Conservation (phyloP, 2,113 vertebrate species). For the Mola mola region DNA sequence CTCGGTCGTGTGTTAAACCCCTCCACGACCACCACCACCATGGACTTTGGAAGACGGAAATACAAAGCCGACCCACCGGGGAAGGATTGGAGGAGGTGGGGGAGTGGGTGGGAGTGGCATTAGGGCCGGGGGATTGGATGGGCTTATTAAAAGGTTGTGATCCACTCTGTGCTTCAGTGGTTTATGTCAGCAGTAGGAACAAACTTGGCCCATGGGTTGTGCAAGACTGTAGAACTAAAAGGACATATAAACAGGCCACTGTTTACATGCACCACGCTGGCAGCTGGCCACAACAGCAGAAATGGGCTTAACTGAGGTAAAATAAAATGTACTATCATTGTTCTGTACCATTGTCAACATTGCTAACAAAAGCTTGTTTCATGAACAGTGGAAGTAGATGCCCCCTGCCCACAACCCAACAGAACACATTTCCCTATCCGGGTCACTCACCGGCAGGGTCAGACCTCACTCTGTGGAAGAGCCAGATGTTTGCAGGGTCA, state of each 20-base stretch:
- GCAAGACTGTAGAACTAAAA: slow-evolving; percentile 8
- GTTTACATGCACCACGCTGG: not conserved
- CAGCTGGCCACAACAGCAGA: not conserved
- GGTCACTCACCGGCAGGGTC: too few species aligned
- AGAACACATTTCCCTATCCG: too few species aligned
- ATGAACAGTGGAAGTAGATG: not conserved
- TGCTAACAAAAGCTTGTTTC: not conserved
- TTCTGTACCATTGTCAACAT: too few species aligned
- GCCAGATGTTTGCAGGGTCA: too few species aligned
- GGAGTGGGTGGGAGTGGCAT: slow-evolving; percentile 18
- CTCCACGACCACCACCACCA: slow-evolving; percentile 56
- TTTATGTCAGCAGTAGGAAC: slow-evolving; percentile 50
- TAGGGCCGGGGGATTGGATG: slow-evolving; percentile 26
- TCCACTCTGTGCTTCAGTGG: slow-evolving; percentile 63
- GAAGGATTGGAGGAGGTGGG: slow-evolving; percentile 33
- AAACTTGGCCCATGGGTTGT: slow-evolving; percentile 75
- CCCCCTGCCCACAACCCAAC: too few species aligned
- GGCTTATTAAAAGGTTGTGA: slow-evolving; percentile 61
- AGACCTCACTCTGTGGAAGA: too few species aligned
- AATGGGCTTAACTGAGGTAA: not conserved
- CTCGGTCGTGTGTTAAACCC: slow-evolving; percentile 49
- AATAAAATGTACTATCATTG: not conserved
- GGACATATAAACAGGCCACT: not conserved
- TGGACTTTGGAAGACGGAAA: slow-evolving; percentile 57
- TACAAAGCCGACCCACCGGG: slow-evolving; percentile 45